Conservation (phyloP, 2,888 invertebrate genomes). For the Cheiracanthium punctorium region DNA sequence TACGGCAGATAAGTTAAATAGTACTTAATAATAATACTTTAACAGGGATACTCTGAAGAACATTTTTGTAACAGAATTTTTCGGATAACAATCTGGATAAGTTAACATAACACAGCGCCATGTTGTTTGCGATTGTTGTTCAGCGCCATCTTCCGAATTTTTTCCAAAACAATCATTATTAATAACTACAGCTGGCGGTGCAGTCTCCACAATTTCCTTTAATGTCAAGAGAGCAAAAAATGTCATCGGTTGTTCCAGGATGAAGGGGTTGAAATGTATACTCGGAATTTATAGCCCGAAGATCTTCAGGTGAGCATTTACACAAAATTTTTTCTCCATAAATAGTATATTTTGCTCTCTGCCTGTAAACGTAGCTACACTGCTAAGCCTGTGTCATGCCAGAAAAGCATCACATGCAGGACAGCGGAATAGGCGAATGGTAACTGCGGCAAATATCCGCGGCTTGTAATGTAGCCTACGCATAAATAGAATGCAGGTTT, state of each 20-base stretch:
- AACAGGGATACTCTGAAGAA: no score
- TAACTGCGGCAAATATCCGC: slow-evolving; percentile 53
- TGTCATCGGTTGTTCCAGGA: background rate
- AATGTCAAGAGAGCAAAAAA: background rate
- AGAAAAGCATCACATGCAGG: slow-evolving; percentile 45
- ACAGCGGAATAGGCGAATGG: slow-evolving; percentile 15
- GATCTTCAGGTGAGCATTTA: background rate
- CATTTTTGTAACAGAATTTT: no score
- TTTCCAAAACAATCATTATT: background rate
- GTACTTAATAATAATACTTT: no score
- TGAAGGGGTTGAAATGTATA: background rate
- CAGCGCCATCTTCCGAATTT: background rate
- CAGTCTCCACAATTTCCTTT: background rate
- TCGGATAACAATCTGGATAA: background rate
- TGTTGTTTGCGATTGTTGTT: background rate
- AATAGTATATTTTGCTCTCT: background rate
- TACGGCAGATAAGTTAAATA: no score
- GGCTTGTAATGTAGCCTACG: background rate
- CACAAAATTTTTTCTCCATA: background rate
- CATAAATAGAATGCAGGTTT: no score
- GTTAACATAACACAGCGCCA: background rate
- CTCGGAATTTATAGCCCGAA: background rate
- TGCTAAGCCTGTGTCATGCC: slow-evolving; percentile 45
- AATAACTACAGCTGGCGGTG: background rate
- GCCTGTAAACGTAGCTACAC: slow-evolving; percentile 23